These are phyloP conservation scores for Phorcus lineatus DNA, from an alignment of 2,888 invertebrate genomes.

Conservation along the genomic window DNA sequence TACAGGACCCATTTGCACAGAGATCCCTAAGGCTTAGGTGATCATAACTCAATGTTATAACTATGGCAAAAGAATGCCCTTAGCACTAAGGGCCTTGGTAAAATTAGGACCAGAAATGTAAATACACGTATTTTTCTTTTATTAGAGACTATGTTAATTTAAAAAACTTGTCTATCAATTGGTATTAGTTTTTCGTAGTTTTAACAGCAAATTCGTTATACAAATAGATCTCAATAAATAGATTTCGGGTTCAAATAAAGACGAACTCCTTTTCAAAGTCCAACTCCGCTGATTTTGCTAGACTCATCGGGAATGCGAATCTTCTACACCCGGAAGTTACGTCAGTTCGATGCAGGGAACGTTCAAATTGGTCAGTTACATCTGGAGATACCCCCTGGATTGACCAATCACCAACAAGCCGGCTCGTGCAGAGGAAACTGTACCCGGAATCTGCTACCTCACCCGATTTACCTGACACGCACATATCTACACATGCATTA, in stretches of 20 bases:
- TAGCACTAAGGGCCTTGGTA: too few species aligned
- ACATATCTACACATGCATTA: constrained; percentile 66
- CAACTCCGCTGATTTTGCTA: background rate
- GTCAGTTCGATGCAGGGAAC: constrained; percentile 59
- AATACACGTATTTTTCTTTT: too few species aligned
- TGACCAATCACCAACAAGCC: constrained; percentile 30
- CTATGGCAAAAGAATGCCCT: too few species aligned
- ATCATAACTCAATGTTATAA: too few species aligned
- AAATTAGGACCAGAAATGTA: too few species aligned
- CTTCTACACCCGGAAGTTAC: constrained; percentile 51
- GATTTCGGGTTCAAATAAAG: background rate
- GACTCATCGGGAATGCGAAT: constrained; percentile 61
- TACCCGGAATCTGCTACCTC: constrained; percentile 50
- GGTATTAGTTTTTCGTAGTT: too few species aligned
- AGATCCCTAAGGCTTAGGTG: too few species aligned
- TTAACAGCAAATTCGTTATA: too few species aligned
- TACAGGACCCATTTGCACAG: too few species aligned
- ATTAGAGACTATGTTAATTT: too few species aligned
- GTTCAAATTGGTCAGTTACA: constrained; percentile 66
- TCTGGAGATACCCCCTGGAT: constrained; percentile 54
- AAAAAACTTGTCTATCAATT: too few species aligned
- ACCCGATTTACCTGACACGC: constrained; percentile 56
- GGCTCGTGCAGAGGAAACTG: constrained; percentile 59
- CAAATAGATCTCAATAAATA: too few species aligned
- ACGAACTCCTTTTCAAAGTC: background rate